These are phyloP conservation scores for Pasiphila rectangulata DNA, from an alignment of 2,888 invertebrate species.

Conservation along the genomic window DNA sequence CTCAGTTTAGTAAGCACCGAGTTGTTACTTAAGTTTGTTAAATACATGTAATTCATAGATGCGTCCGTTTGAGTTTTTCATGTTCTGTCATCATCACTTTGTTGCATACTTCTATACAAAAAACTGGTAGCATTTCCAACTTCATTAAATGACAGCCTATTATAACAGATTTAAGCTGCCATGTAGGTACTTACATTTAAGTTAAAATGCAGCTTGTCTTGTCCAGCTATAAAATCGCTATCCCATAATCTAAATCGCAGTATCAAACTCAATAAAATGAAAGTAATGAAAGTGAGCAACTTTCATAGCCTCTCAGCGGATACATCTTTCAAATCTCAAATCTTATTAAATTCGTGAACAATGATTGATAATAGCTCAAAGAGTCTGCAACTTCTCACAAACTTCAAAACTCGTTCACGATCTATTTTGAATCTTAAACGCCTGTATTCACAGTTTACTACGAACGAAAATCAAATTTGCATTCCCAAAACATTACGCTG, in stretches of 20 bases:
- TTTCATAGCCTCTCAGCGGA: constrained; percentile 43
- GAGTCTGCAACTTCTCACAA: constrained; percentile 35
- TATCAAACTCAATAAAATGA: neutral
- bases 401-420: constrained; percentile 7
- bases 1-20: no score
- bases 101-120: no score
- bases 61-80: no score
- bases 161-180: no score
- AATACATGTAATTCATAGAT: no score
- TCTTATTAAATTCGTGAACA: constrained; percentile 64
- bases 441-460: constrained; percentile 15
- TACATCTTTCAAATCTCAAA: constrained; percentile 55
- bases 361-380: constrained; percentile 59
- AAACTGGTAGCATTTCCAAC: neutral
- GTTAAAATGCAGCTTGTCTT: constrained; percentile 1
- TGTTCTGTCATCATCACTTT: no score
- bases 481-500: neutral
- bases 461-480: constrained; percentile 23
- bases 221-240: constrained; percentile 2
- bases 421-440: constrained; percentile 17
- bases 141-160: no score
- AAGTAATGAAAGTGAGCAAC: constrained; percentile 36
- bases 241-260: no score
- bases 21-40: no score
- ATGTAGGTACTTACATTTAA: no score